Evolutionary conservation across 2,113 vertebrate genomes (phyloP).

Genomic region (Brachyistius frenatus): DNA sequence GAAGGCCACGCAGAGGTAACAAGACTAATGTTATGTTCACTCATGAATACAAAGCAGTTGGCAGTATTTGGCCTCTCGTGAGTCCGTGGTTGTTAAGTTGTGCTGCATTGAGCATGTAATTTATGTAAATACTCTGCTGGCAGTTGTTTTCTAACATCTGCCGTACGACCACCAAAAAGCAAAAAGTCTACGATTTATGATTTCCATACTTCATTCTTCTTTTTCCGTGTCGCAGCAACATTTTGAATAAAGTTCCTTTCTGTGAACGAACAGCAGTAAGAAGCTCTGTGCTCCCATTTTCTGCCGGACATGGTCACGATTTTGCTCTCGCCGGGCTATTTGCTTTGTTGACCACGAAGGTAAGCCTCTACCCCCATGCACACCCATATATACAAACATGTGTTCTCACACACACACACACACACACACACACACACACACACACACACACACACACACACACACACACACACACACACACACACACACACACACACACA

Average conservation of each 20-base stretch:
- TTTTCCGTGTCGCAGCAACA: no score
- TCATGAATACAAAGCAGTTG: neutral
- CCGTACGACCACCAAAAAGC: neutral
- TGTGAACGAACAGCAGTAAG: no score
- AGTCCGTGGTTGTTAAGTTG: neutral
- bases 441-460: conserved; percentile 1
- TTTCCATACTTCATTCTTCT: neutral
- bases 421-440: conserved; percentile 19
- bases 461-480: conserved; percentile 22
- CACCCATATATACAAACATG: conserved; percentile 1
- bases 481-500: conserved; percentile 4
- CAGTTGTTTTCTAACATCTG: no score
- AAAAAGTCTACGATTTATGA: neutral
- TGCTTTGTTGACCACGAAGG: no score
- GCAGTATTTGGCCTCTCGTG: neutral
- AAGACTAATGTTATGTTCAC: conserved; percentile 1
- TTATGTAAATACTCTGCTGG: neutral
- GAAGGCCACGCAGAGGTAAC: neutral
- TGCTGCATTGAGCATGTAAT: neutral
- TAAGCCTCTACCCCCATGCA: neutral
- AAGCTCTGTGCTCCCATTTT: no score
- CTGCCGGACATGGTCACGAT: no score
- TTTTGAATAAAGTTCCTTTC: no score
- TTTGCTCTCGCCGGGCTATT: no score
- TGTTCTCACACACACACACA: conserved; percentile 4